Conservation (phyloP, 2,888 invertebrate genomes). For the Sphaerophoria taeniata region DNA sequence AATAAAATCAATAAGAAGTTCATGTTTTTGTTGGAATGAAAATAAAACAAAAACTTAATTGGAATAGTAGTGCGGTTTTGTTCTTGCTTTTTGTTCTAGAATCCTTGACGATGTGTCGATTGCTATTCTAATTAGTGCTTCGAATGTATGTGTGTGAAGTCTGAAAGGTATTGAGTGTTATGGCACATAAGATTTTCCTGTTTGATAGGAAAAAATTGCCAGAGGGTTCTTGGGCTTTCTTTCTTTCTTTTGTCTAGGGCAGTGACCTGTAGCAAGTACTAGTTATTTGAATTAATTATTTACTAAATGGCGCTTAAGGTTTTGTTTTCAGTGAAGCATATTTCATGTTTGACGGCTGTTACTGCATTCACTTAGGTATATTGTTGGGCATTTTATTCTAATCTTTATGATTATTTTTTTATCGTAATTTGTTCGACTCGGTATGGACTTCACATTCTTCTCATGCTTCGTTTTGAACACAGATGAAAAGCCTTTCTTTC, state of each 20-base stretch:
- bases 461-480: too few species aligned
- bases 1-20: slow-evolving; percentile 14
- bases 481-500: too few species aligned
- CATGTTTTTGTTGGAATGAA: neutral
- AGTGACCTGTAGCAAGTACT: neutral
- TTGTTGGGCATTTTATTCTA: too few species aligned
- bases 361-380: too few species aligned
- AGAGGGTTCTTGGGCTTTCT: neutral
- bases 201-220: neutral
- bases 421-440: too few species aligned
- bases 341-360: neutral
- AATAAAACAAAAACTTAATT: neutral
- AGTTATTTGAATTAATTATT: too few species aligned
- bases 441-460: too few species aligned
- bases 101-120: neutral
- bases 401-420: too few species aligned
- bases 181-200: neutral
- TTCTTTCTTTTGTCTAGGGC: neutral
- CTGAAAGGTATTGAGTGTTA: neutral
- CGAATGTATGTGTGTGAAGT: neutral
- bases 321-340: too few species aligned
- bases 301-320: too few species aligned
- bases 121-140: neutral
- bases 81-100: neutral
- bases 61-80: neutral